These are phyloP conservation scores for Idaea straminata DNA, from an alignment of 2,888 invertebrate species.

Conservation along the genomic window DNA sequence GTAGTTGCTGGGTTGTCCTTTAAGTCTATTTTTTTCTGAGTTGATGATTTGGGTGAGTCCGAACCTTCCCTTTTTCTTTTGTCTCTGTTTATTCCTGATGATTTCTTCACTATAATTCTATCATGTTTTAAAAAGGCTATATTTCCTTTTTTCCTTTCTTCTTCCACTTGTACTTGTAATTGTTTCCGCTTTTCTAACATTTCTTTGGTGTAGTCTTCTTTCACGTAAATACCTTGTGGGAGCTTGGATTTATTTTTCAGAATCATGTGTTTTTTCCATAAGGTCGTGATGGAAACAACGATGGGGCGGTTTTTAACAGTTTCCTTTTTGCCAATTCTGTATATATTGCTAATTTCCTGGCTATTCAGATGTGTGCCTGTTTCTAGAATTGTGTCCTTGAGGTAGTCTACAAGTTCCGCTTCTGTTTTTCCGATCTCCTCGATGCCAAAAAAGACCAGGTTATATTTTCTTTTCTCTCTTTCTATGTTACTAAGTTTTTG, in stretches of 20 bases:
- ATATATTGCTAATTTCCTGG: slow-evolving; percentile 6
- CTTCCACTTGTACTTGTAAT: background rate
- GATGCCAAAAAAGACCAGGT: slow-evolving; percentile 13
- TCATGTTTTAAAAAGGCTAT: slow-evolving; percentile 5
- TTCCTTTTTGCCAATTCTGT: slow-evolving; percentile 3
- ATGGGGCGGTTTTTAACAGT: slow-evolving; percentile 1
- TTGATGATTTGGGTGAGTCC: slow-evolving; percentile 1
- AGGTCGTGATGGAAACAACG: background rate
- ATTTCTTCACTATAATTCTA: slow-evolving; percentile 2
- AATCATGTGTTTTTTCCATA: slow-evolving; percentile 3
- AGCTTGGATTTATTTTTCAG: slow-evolving; percentile 1
- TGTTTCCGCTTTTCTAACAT: background rate
- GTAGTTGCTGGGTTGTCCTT: background rate
- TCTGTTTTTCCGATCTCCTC: slow-evolving; percentile 6
- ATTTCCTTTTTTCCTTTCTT: slow-evolving; percentile 8
- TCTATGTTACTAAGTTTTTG: slow-evolving; percentile 8
- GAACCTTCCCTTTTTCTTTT: slow-evolving; percentile 7
- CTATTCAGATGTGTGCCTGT: slow-evolving; percentile 1
- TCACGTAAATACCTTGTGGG: background rate
- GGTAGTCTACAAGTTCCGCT: background rate
- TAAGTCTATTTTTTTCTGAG: slow-evolving; percentile 2
- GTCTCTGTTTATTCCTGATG: background rate
- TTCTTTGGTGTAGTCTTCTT: slow-evolving; percentile 8
- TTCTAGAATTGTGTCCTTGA: slow-evolving; percentile 1
- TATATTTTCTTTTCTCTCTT: slow-evolving; percentile 13